These are phyloP conservation scores for Chrysotoxum bicinctum DNA, from an alignment of 2,888 invertebrate species.

Conservation along the genomic window DNA sequence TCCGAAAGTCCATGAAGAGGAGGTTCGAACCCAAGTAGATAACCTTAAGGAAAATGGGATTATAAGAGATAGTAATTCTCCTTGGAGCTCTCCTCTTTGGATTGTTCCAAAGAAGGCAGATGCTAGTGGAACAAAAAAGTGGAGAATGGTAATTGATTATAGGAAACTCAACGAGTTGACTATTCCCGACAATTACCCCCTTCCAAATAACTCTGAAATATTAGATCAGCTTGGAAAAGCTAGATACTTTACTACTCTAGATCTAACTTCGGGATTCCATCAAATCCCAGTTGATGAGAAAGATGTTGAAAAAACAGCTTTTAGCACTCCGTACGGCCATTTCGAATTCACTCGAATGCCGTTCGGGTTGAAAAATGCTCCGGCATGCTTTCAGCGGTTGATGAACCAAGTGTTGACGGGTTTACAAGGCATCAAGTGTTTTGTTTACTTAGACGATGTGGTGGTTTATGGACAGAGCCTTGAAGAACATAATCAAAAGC, in stretches of 20 bases:
- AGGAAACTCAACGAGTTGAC: constrained; percentile 33
- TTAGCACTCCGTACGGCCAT: not conserved
- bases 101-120: constrained; percentile 13
- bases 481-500: no score
- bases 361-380: not conserved
- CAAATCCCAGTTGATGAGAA: no score
- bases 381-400: not conserved
- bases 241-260: constrained; percentile 13
- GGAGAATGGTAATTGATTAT: constrained; percentile 33
- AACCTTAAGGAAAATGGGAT: not conserved
- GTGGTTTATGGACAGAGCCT: constrained; percentile 17
- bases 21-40: not conserved
- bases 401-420: not conserved
- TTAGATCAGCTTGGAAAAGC: constrained; percentile 31
- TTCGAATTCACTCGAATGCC: not conserved
- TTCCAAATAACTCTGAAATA: constrained; percentile 21
- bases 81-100: not conserved
- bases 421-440: not conserved
- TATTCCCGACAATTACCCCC: constrained; percentile 22
- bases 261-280: not conserved
- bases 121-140: constrained; percentile 2
- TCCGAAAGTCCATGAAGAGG: not conserved
- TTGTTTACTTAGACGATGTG: constrained; percentile 28
- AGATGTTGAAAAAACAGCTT: not conserved
- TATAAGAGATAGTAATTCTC: not conserved